Evolutionary conservation across 2,797 vertebrate genomes (phyloP).

Genomic region (Xenopus petersii): DNA sequence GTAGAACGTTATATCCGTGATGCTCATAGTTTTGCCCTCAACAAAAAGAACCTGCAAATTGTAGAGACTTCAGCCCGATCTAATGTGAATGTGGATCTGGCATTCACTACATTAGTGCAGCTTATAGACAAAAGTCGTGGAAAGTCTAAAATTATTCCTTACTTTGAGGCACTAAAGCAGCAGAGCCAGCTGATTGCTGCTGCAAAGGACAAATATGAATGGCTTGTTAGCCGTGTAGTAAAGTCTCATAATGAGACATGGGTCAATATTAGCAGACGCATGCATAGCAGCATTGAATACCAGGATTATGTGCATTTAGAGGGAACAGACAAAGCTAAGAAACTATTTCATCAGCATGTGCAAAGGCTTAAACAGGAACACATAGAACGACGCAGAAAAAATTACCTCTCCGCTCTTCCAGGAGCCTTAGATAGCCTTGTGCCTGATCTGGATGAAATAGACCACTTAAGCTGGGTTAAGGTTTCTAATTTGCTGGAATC

Average conservation of each 20-base stretch:
- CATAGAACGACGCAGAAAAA: constrained; percentile 81
- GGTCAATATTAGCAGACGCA: constrained; percentile 73
- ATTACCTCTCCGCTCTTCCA: constrained; percentile 80
- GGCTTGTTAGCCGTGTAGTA: constrained; percentile 84
- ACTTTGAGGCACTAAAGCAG: constrained; percentile 95
- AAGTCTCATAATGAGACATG: constrained; percentile 90
- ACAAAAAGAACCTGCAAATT: constrained; percentile 97
- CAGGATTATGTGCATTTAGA: constrained; percentile 94
- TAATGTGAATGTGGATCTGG: constrained; percentile 94
- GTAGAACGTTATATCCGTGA: constrained; percentile 98
- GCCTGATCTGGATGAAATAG: constrained; percentile 85
- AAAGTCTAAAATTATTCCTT: constrained; percentile 93
- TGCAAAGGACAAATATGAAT: constrained; percentile 94
- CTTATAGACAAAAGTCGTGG: constrained; percentile 87
- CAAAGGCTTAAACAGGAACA: constrained; percentile 94
- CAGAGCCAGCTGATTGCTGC: constrained; percentile 96
- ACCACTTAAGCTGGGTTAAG: constrained; percentile 82
- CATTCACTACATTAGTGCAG: constrained; percentile 91
- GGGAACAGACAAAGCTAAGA: constrained; percentile 90
- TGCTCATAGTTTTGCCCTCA: constrained; percentile 87
- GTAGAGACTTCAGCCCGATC: constrained; percentile 95
- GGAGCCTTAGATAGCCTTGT: constrained; percentile 81
- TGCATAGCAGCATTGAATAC: constrained; percentile 82
- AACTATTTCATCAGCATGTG: constrained; percentile 89
- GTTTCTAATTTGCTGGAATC: constrained; percentile 86